Conservation (phyloP, 2,113 vertebrate species). For the Lagopus leucura region DNA sequence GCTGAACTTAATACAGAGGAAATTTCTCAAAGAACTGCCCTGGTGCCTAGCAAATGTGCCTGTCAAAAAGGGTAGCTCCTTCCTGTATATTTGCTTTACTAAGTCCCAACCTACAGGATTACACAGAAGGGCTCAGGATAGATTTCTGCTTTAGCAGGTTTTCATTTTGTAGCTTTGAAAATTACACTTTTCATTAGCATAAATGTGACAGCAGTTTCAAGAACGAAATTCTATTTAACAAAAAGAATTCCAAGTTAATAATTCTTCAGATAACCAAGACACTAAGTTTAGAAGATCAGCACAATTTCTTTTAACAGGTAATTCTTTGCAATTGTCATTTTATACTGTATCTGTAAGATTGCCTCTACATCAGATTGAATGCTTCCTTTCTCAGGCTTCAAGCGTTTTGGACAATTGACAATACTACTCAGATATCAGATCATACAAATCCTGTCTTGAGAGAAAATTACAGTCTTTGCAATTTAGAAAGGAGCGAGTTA, state of each 20-base stretch:
- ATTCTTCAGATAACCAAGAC: conserved; percentile 22
- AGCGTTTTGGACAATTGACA: conserved; percentile 11
- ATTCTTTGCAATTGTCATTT: conserved; percentile 11
- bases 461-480: background rate
- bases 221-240: conserved; percentile 12
- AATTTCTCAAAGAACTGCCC: conserved; percentile 28
- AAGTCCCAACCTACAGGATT: conserved; percentile 43
- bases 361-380: background rate
- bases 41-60: conserved; percentile 1
- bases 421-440: background rate
- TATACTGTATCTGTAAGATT: background rate
- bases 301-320: background rate
- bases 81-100: conserved; percentile 50
- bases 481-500: background rate
- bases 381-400: background rate
- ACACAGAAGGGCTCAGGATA: background rate
- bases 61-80: conserved; percentile 18
- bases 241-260: background rate
- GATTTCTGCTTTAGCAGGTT: background rate
- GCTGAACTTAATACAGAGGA: conserved; percentile 56
- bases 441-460: background rate
- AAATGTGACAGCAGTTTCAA: background rate
- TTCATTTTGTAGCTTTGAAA: conserved; percentile 26
- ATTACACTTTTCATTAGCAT: background rate
- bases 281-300: conserved; percentile 4